Base-by-base conservation (phyloP, 1,140 invertebrate genomes). In the Caenorhabditis brenneri region DNA sequence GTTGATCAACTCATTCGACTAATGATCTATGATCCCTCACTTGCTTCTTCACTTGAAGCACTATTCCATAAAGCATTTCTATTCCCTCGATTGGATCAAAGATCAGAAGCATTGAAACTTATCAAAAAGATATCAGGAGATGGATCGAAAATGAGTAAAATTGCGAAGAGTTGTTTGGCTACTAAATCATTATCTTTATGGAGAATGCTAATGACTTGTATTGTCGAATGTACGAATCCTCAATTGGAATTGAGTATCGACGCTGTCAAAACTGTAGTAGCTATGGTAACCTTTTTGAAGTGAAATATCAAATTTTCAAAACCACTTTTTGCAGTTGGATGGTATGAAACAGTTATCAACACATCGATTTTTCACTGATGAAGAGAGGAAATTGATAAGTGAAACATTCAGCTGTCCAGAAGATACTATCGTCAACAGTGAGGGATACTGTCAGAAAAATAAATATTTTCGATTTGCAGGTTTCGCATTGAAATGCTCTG, bases 11-110 rank as follows among this genome's bases (percentile, higher is more conserved):
- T 85, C 16, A 80, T 85, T 53, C 79, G 80, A 12, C 48, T 85
- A 7, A 80, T 85, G 60, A 49, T 46, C 1, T 42, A 39, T 10
- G 53, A 46, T 39, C 49, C 79, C 12, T 81, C 80, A 36, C 53
- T 85, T 33, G 22, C 36, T 51, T 85, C 84, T n/a, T 65, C 82
- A 4, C 84, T 85, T 5, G 84, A 85, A 55, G 84, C 84, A 15
- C 79, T 85, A 3, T 82, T 85, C 65, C 84, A 85, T 29, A 85
- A 85, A 55, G 84, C 84, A n/a, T 85, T 85, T 31, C 49, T 85
- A 24, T 85, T 85, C 24, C 84, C 84, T 15, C 84, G 82, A 31
- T 84, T 85, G 16, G 84, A 85, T 29, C 84, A 85, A 60, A 31
- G 84, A 31, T 74, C 79, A 27, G 84, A 85, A 60, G 84, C 84